Base-by-base conservation (phyloP, 2,888 invertebrate species). In the Patella ulyssiponensis region DNA sequence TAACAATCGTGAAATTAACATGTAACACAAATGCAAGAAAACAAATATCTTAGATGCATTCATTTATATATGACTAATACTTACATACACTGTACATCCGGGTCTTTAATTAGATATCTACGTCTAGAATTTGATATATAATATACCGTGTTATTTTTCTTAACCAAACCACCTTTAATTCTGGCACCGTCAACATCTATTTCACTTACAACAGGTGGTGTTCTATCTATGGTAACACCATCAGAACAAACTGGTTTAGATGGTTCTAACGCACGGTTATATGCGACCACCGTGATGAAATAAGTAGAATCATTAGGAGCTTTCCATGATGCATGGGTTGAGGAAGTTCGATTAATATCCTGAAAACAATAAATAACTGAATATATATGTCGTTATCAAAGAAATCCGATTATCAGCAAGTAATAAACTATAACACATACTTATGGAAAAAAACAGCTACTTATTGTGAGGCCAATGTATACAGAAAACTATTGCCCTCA, bases 181-280 rank as follows among this genome's bases (percentile, higher is more conserved):
- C 77, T 73, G 9, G 82, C 82, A 54, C 77, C 81, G n/a, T 80
- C 75, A 33, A 87, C 75, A 14, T 69, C 72, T 15, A 86, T 72
- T 20, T 82, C 79, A 69, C 52, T 73, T 17, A 85, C 74, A 27
- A 51, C 51, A 44, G 86, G 83, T 5, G 77, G 52, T 23, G 73
- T 69, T 3, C 73, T 74, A 69, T 84, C 84, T 12, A 87, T 76
- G 1, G 79, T 81, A 7, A 87, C 82, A 33, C 87, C 87, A 77
- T 87, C 86, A 44, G 86, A 86, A 79, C 87, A 88, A 15, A 86
- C 86, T 0, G 85, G 83, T 17, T 78, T 79, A 17, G 86, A 86
- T 11, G 81, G 80, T 23, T 81, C 84, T 7, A 85, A 74, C 3
- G 87, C 87, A 51, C 82, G 81, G 77, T 88, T 88, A 69, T 81